phyloP scores from a whole-genome alignment of 2,113 vertebrate species.

The Proterorhinus semilunaris region DNA sequence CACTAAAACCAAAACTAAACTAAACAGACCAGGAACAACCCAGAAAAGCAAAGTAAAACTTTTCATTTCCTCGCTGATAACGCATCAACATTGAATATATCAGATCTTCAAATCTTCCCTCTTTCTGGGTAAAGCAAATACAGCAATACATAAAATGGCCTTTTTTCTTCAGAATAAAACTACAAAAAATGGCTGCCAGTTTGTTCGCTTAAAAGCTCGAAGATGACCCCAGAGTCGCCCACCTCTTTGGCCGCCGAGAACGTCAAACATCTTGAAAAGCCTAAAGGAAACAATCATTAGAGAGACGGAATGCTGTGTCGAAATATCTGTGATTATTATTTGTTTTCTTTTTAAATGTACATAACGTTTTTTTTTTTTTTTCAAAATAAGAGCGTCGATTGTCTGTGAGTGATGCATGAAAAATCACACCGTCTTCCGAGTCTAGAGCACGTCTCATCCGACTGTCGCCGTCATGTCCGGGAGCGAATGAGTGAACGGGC shows the following conservation, averaged over 20 bases:
- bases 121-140: no score
- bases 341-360: slow-evolving; percentile 50
- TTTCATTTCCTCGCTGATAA: no score
- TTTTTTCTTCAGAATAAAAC: background rate
- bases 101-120: no score
- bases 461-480: no score
- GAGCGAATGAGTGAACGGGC: no score
- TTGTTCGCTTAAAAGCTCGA: no score
- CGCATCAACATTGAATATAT: no score
- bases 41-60: background rate
- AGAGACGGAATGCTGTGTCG: slow-evolving; percentile 39
- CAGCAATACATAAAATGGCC: no score
- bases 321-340: slow-evolving; percentile 36
- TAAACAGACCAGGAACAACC: background rate
- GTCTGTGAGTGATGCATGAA: slow-evolving; percentile 23
- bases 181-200: background rate
- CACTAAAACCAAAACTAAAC: background rate
- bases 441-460: background rate
- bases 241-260: background rate
- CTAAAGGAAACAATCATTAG: slow-evolving; percentile 8
- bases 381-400: slow-evolving; percentile 46
- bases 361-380: slow-evolving; percentile 67
- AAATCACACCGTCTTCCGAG: slow-evolving; percentile 48
- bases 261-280: slow-evolving; percentile 5
- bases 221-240: background rate